Evolutionary conservation across 2,888 invertebrate genomes (phyloP).

Genomic region (Drosophila mimica): DNA sequence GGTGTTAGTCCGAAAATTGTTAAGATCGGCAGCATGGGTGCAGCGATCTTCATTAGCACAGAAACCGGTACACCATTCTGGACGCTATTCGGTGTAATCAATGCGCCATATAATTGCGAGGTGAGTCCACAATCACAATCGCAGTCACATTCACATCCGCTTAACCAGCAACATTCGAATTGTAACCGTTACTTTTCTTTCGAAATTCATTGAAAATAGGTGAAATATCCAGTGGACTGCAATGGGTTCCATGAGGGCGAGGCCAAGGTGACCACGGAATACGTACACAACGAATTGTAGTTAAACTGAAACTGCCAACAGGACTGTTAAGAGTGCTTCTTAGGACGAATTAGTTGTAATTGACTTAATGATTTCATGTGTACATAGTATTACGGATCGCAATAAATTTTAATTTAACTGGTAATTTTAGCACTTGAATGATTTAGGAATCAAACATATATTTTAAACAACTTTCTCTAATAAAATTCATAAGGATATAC

Average conservation of each 20-base stretch:
- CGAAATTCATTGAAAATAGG: slow-evolving; percentile 56
- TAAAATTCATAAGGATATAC: neutral
- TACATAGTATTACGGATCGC: slow-evolving; percentile 76
- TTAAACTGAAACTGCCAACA: slow-evolving; percentile 18
- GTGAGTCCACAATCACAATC: slow-evolving; percentile 85
- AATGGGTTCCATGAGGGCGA: slow-evolving; percentile 93
- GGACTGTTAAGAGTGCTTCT: slow-evolving; percentile 55
- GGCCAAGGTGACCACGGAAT: slow-evolving; percentile 92
- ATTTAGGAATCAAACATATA: neutral
- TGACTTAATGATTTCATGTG: slow-evolving; percentile 63
- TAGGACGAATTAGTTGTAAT: slow-evolving; percentile 65
- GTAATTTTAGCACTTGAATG: slow-evolving; percentile 6
- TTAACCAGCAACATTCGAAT: slow-evolving; percentile 34
- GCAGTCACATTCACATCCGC: slow-evolving; percentile 20
- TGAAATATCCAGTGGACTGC: slow-evolving; percentile 89
- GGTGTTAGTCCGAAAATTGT: slow-evolving; percentile 90
- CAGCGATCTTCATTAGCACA: slow-evolving; percentile 91
- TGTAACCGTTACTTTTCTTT: slow-evolving; percentile 27
- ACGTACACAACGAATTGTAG: slow-evolving; percentile 92
- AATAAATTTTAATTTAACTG: slow-evolving; percentile 68
- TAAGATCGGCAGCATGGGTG: slow-evolving; percentile 90
- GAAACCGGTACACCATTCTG: slow-evolving; percentile 91
- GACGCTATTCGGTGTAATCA: slow-evolving; percentile 91
- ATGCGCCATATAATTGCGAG: slow-evolving; percentile 90
- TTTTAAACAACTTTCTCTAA: neutral